Conservation (phyloP, 2,888 invertebrate genomes). For the Dasypogon diadema region DNA sequence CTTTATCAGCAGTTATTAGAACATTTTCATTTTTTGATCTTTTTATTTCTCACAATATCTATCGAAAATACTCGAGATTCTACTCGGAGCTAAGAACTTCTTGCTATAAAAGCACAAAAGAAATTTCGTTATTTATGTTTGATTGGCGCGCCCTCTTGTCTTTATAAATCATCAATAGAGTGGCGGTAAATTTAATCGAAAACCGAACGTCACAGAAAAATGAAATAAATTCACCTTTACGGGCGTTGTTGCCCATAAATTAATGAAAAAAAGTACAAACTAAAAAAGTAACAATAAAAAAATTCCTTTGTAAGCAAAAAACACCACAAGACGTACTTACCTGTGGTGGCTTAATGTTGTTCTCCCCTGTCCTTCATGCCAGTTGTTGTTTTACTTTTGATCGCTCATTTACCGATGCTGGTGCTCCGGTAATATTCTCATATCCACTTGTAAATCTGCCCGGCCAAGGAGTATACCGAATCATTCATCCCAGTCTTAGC, state of each 20-base stretch:
- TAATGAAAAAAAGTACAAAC: conserved; percentile 47
- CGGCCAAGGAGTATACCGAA: conserved; percentile 10
- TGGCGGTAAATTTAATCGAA: conserved; percentile 53
- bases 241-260: conserved; percentile 55
- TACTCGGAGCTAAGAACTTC: too few relatives aligned
- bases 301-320: conserved; percentile 37
- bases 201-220: conserved; percentile 54
- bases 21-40: too few relatives aligned
- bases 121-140: conserved; percentile 57
- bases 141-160: conserved; percentile 56
- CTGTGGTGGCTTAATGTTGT: neutral
- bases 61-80: too few relatives aligned
- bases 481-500: neutral
- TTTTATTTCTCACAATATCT: too few relatives aligned
- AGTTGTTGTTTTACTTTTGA: conserved; percentile 47
- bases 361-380: conserved; percentile 31
- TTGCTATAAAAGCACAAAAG: too few relatives aligned
- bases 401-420: conserved; percentile 39
- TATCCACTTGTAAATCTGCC: conserved; percentile 41
- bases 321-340: conserved; percentile 41
- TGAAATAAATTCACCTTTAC: conserved; percentile 55
- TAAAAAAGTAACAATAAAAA: conserved; percentile 17
- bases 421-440: conserved; percentile 28
- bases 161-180: conserved; percentile 54
- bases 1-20: too few relatives aligned